Evolutionary conservation across 92 coral and sea anemone genomes (phyloP).

Genomic region (Paragorgia papillata): DNA sequence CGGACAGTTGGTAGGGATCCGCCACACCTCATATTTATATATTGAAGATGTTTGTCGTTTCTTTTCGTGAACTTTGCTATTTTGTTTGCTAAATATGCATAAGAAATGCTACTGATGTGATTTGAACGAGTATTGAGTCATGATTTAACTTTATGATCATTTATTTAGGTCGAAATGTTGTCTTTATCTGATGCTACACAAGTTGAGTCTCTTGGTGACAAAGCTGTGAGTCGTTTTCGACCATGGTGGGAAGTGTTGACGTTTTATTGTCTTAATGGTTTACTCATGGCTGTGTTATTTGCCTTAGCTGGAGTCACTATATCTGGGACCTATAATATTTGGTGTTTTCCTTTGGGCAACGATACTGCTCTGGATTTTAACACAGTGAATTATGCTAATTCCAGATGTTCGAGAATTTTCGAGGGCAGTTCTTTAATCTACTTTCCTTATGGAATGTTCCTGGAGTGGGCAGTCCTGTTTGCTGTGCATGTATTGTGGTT

Average conservation of each 20-base stretch:
- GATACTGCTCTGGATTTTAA: constrained; percentile 26
- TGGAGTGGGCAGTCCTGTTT: constrained; percentile 34
- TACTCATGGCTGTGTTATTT: constrained; percentile 32
- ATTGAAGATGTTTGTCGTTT: no score
- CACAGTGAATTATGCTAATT: constrained; percentile 15
- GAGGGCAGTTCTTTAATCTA: constrained; percentile 32
- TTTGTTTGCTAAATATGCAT: no score
- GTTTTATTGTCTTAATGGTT: constrained; percentile 35
- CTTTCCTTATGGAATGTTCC: constrained; percentile 29
- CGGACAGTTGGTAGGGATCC: no score
- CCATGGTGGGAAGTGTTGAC: constrained; percentile 47
- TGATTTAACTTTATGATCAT: neutral
- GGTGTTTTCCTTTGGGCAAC: constrained; percentile 38
- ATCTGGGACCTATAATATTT: constrained; percentile 38
- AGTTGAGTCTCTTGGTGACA: constrained; percentile 38
- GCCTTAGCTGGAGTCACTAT: constrained; percentile 42
- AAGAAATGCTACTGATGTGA: no score
- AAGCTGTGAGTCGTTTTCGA: constrained; percentile 26
- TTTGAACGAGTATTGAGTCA: no score
- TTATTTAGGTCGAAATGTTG: constrained; percentile 18
- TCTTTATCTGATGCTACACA: constrained; percentile 33
- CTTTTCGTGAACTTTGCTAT: no score
- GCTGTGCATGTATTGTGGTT: constrained; percentile 29
- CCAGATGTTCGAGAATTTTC: constrained; percentile 40
- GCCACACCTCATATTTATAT: no score